Conservation (phyloP, 2,113 vertebrate genomes). For the Podiceps cristatus region DNA sequence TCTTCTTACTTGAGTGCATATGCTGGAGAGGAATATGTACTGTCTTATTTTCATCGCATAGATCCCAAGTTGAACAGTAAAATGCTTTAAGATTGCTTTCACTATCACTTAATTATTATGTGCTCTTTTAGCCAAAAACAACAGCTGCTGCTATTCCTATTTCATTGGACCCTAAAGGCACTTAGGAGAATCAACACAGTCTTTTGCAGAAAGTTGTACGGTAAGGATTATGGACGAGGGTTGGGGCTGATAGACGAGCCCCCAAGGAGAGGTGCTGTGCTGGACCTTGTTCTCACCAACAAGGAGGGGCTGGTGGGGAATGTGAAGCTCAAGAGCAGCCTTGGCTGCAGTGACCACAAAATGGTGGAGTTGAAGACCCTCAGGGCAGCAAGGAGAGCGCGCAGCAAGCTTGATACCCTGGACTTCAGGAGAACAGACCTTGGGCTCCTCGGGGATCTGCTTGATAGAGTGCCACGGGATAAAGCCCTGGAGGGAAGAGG, state of each 20-base stretch:
- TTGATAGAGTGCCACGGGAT: no score
- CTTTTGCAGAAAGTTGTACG: not conserved
- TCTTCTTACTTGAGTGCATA: not conserved
- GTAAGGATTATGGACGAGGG: not conserved
- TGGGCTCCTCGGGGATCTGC: no score
- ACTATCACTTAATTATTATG: not conserved
- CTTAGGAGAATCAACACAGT: not conserved
- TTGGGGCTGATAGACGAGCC: not conserved
- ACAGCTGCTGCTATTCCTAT: not conserved
- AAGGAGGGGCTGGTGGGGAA: no score
- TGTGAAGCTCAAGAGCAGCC: no score
- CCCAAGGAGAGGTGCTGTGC: no score
- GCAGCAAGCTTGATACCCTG: no score
- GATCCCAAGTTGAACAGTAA: not conserved
- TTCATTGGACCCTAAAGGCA: not conserved
- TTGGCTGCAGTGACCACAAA: no score
- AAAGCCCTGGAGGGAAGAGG: no score
- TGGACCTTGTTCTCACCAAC: no score
- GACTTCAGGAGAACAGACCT: no score
- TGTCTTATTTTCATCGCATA: not conserved
- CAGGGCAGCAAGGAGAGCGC: no score
- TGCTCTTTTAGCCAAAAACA: not conserved
- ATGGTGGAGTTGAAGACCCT: no score
- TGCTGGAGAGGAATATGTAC: not conserved
- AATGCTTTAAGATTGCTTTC: constrained; percentile 8